These are phyloP conservation scores for Poecilia picta DNA, from an alignment of 2,797 vertebrate species.

Conservation along the genomic window DNA sequence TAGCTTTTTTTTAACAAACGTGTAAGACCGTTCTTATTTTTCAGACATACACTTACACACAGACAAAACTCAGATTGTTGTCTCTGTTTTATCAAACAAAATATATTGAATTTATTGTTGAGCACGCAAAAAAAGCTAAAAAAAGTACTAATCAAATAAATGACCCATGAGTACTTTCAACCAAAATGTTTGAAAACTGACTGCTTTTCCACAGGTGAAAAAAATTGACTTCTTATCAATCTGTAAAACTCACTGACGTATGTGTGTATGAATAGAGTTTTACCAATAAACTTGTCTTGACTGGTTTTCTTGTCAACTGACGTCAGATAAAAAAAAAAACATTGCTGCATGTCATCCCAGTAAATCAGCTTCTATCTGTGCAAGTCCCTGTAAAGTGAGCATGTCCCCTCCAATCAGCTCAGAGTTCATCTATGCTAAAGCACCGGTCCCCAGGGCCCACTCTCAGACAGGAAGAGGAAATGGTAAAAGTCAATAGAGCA, in stretches of 20 bases:
- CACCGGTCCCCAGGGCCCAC: slow-evolving; percentile 58
- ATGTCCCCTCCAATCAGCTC: slow-evolving; percentile 66
- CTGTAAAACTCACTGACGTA: not conserved
- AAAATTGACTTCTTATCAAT: not conserved
- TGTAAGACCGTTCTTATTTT: not conserved
- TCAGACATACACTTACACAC: not conserved
- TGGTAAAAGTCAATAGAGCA: slow-evolving; percentile 73
- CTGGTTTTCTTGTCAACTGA: slow-evolving; percentile 2
- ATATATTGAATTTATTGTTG: not conserved
- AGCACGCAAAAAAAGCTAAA: not conserved
- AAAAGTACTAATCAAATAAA: not conserved
- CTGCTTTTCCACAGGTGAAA: not conserved
- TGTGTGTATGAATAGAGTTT: not conserved
- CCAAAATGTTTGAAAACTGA: not conserved
- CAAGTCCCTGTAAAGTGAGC: slow-evolving; percentile 58
- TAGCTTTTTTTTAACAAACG: not conserved
- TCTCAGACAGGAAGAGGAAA: slow-evolving; percentile 72
- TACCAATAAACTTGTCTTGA: not conserved
- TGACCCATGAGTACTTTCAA: not conserved
- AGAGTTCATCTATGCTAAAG: slow-evolving; percentile 51
- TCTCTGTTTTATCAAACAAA: not conserved
- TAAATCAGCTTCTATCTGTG: slow-evolving; percentile 33
- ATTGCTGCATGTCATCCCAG: slow-evolving; percentile 24
- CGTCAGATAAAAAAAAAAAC: slow-evolving; percentile 5
- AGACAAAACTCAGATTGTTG: not conserved